These are phyloP conservation scores for Liopterus haemorrhoidalis DNA, from an alignment of 2,888 invertebrate species.

Conservation along the genomic window DNA sequence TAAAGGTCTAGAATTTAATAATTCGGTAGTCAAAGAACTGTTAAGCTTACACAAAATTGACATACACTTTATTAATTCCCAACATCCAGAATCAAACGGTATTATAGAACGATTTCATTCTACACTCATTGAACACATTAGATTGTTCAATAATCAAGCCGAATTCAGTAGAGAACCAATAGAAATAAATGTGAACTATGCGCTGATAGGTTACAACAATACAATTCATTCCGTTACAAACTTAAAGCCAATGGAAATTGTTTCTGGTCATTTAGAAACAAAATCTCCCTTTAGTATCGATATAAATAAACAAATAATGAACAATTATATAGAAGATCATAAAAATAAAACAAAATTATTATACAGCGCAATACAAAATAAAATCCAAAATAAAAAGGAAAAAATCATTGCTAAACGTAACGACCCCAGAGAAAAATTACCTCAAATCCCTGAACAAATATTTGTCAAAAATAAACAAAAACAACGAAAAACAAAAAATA, in stretches of 20 bases:
- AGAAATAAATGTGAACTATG: conserved; percentile 17
- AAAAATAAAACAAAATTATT: conserved; percentile 21
- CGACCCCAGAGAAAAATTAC: conserved; percentile 15
- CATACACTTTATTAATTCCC: conserved; percentile 21
- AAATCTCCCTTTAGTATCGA: conserved; percentile 25
- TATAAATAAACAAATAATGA: conserved; percentile 19
- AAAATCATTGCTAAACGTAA: conserved; percentile 19
- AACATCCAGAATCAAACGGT: conserved; percentile 22
- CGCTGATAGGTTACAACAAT: conserved; percentile 24
- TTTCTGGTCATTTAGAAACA: conserved; percentile 19
- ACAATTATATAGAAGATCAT: conserved; percentile 20
- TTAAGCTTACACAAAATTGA: conserved; percentile 23
- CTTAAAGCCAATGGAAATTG: conserved; percentile 22
- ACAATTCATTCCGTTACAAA: conserved; percentile 20
- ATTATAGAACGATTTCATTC: conserved; percentile 20
- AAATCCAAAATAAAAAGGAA: conserved; percentile 13
- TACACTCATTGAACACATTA: conserved; percentile 11
- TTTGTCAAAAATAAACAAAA: conserved; percentile 18
- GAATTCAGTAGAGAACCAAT: conserved; percentile 10
- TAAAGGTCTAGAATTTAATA: conserved; percentile 22
- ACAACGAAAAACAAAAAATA: conserved; percentile 16
- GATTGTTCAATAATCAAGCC: conserved; percentile 10
- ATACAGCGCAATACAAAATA: conserved; percentile 22
- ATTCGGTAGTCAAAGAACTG: conserved; percentile 14
- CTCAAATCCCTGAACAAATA: conserved; percentile 6